phyloP scores from a whole-genome alignment of 2,888 invertebrate species.

The Dicyrtomina minuta region DNA sequence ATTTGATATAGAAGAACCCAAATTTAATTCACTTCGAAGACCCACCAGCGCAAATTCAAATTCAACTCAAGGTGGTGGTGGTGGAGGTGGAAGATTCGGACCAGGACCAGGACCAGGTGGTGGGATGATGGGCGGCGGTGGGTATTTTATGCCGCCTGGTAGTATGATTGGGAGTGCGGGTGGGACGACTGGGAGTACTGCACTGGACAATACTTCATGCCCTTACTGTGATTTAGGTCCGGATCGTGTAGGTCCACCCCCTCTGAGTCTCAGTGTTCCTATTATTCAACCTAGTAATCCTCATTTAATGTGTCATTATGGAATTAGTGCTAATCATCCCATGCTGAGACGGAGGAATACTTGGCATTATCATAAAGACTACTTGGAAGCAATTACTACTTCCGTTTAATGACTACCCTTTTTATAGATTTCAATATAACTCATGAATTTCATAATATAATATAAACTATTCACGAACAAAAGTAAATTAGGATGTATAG shows the following conservation, averaged over 20 bases:
- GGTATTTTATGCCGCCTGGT: neutral
- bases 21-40: constrained; percentile 49
- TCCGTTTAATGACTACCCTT: constrained; percentile 38
- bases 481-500: too few species aligned
- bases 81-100: too few species aligned
- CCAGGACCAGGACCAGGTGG: too few species aligned
- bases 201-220: too few species aligned
- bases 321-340: constrained; percentile 16
- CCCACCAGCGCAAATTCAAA: constrained; percentile 35
- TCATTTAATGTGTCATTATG: constrained; percentile 27
- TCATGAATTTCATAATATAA: too few species aligned
- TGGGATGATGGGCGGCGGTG: neutral
- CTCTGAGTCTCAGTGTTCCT: constrained; percentile 46
- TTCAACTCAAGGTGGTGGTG: constrained; percentile 36
- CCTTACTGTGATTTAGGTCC: constrained; percentile 47
- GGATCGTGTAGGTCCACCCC: constrained; percentile 31
- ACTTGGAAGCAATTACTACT: constrained; percentile 48
- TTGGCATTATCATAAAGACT: constrained; percentile 49
- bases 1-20: constrained; percentile 51
- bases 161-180: neutral
- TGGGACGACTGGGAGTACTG: neutral
- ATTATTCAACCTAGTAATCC: constrained; percentile 40
- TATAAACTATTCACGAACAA: too few species aligned
- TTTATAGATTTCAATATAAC: neutral
- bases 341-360: constrained; percentile 42